phyloP scores from a whole-genome alignment of 1,140 invertebrate species.

The Caenorhabditis briggsae region DNA sequence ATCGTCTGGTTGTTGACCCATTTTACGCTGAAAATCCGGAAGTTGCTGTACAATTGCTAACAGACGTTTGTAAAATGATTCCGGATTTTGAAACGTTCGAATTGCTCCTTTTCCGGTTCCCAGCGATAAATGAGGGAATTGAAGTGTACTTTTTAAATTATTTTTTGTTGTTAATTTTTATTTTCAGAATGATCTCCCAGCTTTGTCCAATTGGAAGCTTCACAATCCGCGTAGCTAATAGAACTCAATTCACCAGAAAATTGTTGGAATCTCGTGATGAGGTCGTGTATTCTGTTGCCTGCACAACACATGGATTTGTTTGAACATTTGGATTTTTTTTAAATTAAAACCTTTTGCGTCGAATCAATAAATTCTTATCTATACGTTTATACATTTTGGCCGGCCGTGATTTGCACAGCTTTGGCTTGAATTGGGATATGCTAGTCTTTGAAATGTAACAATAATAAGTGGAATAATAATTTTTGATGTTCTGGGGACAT shows the following conservation, averaged over 20 bases:
- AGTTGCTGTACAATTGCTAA: neutral
- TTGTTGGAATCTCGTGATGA: neutral
- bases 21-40: neutral
- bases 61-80: neutral
- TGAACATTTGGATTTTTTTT: neutral
- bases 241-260: conserved; percentile 5
- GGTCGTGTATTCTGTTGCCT: conserved; percentile 1
- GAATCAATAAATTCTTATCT: no score
- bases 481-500: no score
- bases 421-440: no score
- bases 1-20: neutral
- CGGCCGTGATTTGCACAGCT: no score
- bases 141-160: neutral
- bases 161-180: no score
- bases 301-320: neutral
- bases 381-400: no score
- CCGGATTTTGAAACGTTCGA: neutral
- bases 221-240: no score
- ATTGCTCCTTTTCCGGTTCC: neutral
- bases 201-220: neutral
- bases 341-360: neutral
- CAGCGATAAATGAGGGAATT: neutral
- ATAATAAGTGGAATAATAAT: no score
- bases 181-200: no score
- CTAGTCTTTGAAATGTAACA: no score